Evolutionary conservation across 2,113 vertebrate species (phyloP), one percentile per base, ranked within the genome.

Genomic region (Lipophrys pholis): DNA sequence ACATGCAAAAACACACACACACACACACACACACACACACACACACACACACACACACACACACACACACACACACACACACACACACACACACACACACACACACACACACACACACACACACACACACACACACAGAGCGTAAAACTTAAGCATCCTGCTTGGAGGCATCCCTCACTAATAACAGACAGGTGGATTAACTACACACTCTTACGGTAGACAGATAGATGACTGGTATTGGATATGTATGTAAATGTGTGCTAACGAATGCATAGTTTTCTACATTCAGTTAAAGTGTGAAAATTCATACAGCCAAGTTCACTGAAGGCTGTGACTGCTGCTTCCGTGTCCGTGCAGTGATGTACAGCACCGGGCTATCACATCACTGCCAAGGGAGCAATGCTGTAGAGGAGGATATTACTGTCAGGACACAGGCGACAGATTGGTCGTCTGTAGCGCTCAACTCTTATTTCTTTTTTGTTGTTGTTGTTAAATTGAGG

Each of bases 181-280:
- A 87, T 90, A 86, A 87, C 78, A 76, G 67, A 78, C 86, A 87
- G 84, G 87, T 89, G 90, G 88, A 90, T 92, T 91, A 91, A 87
- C 81, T 68, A 67, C 57, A 66, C 53, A 70, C 80, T 78, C 38
- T 15, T 77, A 81, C 72, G 40, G 70, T 74, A 61, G 62, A 83
- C 78, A 91, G 73, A 90, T 79, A 87, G 66, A 91, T 87, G 89
- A 77, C 74, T 69, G 73, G 57, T 5, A 48, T 21, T 38, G 62
- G 58, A 63, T 90, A 89, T 82, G 55, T 59, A 83, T 89, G 87
- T 54, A 87, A 91, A 92, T 90, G 50, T 49, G 91, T 91, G 86
- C 80, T 81, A 90, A 90, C 76, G 30, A 83, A 90, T 84, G 82
- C 84, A 88, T 68, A 65, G 72, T 69, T 63, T 74, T 72, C 51